Evolutionary conservation across 2,797 vertebrate species (phyloP).

Genomic region (Chromis chromis): DNA sequence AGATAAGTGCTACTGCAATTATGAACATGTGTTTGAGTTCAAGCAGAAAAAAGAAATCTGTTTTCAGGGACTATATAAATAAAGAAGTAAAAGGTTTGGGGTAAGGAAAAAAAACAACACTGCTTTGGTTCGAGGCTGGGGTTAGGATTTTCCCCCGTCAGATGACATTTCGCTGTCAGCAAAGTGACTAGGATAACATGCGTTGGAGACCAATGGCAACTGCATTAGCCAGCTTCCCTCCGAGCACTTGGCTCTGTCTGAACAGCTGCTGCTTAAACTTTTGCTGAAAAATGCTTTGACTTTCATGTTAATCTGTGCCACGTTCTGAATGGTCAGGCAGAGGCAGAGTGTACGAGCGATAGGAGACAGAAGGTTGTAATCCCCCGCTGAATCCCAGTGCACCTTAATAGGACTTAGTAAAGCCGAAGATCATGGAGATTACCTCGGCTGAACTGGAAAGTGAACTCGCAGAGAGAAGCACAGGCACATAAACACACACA

Average conservation of each 20-base stretch:
- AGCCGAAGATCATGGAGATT: slow-evolving; percentile 53
- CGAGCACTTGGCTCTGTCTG: slow-evolving; percentile 31
- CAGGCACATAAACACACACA: background rate
- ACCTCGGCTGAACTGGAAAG: slow-evolving; percentile 55
- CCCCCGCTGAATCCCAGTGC: slow-evolving; percentile 47
- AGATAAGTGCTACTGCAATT: background rate
- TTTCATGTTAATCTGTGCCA: slow-evolving; percentile 27
- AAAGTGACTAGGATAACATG: slow-evolving; percentile 11
- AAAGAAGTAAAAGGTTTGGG: background rate
- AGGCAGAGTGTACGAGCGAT: slow-evolving; percentile 5
- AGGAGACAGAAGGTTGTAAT: slow-evolving; percentile 49
- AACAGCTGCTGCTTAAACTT: slow-evolving; percentile 52
- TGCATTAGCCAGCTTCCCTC: slow-evolving; percentile 42
- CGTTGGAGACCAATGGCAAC: slow-evolving; percentile 25
- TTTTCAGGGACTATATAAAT: background rate
- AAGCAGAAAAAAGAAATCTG: background rate
- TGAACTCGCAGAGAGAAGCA: background rate
- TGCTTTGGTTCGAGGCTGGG: slow-evolving; percentile 13
- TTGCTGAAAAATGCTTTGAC: slow-evolving; percentile 12
- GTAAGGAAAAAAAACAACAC: background rate
- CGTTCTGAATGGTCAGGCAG: slow-evolving; percentile 5
- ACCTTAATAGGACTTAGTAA: slow-evolving; percentile 52
- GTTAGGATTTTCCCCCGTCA: slow-evolving; percentile 15
- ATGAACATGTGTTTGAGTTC: background rate
- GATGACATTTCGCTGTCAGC: slow-evolving; percentile 36